Conservation (phyloP, 2,888 invertebrate genomes). For the Papilio elwesi region DNA sequence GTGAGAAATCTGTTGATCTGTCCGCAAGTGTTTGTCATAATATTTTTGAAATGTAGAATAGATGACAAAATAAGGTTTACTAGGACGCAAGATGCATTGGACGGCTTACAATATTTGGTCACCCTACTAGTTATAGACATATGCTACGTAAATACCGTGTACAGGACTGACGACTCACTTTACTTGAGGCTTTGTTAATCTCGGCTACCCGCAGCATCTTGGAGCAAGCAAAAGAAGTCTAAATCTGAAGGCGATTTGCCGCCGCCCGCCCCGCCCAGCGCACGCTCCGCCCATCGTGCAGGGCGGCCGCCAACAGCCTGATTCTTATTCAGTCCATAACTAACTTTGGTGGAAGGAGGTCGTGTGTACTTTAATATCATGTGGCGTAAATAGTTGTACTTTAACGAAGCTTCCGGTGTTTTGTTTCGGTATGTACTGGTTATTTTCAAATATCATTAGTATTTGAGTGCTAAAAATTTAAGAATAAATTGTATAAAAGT, state of each 20-base stretch:
- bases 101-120: constrained; percentile 1
- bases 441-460: not conserved
- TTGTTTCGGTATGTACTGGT: constrained; percentile 47
- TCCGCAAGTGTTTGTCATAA: too few relatives aligned
- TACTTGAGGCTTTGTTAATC: constrained; percentile 53
- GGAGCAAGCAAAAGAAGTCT: constrained; percentile 69
- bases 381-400: constrained; percentile 38
- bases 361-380: constrained; percentile 39
- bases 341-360: constrained; percentile 49
- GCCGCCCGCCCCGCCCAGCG: constrained; percentile 66
- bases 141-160: constrained; percentile 15
- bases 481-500: too few relatives aligned
- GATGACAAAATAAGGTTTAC: too few relatives aligned
- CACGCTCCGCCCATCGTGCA: constrained; percentile 67
- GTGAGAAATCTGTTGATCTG: too few relatives aligned
- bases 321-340: constrained; percentile 57
- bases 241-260: constrained; percentile 71
- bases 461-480: too few relatives aligned
- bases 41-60: too few relatives aligned
- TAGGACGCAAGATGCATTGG: too few relatives aligned
- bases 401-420: constrained; percentile 15
- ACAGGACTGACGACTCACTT: constrained; percentile 43
- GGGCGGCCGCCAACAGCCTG: constrained; percentile 59
- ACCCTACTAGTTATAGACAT: constrained; percentile 25
- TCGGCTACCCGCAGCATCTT: constrained; percentile 67